Base-by-base conservation (phyloP, 2,888 invertebrate species). In the Pemphredon lugubris region DNA sequence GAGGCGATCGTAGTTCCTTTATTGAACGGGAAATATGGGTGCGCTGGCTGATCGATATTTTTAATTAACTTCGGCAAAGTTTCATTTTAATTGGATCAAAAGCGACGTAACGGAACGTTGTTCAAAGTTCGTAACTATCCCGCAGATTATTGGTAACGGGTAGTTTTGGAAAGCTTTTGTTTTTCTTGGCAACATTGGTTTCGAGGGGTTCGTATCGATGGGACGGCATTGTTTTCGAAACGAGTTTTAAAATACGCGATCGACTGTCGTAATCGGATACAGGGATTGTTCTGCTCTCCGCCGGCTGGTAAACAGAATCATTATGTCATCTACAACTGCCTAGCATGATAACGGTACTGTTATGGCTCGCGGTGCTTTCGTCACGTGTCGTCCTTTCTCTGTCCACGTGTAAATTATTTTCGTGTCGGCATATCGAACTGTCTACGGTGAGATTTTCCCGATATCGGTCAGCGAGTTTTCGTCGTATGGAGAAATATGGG, bases 291-390 rank as follows among this genome's bases (percentile, higher is more conserved):
- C 40, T n/a, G 37, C 23, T 32, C 23, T 32, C 26, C 13, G 30
- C 61, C 18, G 53, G n/a, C 39, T 59, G 45, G 55, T 30, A 57
- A 75, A 75, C 65, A 60, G 65, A 66, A 66, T 57, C 63, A 66
- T 76, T 73, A 69, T 69, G 69, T 59, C 63, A 69, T 54, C 65
- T 53, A 32, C 30, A 53, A 70, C 20, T 39, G 18, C 30, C 20
- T 20, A 30, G 42, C 32, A 39, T 11, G 70, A 61, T 54, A 60
- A 69, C 48, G 57, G 39, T 16, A 30, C 23, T 20, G 13, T 50
- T 37, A 51, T 20, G 4, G 11, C 42, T n/a, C 26, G 44, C 16
- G 37, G 40, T 53, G 40, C 9, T 26, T 18, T 21, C 14, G 30
- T 75, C 50, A 65, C 69, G 59, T 34, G 64, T 59, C 21, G 23